Evolutionary conservation across 2,113 vertebrate species (phyloP).

Genomic region (Canis aureus): DNA sequence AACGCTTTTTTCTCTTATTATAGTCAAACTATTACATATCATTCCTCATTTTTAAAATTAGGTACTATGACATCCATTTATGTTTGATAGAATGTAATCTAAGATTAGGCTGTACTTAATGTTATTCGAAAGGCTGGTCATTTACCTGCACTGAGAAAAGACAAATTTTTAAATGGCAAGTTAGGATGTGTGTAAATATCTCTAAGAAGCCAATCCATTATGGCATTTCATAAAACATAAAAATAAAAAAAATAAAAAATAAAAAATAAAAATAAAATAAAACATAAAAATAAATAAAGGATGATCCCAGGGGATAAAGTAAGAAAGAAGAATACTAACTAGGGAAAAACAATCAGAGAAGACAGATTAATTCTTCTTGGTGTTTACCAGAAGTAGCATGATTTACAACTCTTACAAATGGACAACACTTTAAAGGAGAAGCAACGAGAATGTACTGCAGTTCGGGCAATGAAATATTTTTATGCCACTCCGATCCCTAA

Average conservation of each 20-base stretch:
- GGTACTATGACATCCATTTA: slow-evolving; percentile 71
- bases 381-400: background rate
- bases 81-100: slow-evolving; percentile 60
- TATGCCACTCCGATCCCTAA: background rate
- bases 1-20: slow-evolving; percentile 28
- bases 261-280: too few species aligned
- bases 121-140: slow-evolving; percentile 62
- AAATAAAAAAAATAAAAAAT: slow-evolving; percentile 51
- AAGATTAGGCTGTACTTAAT: slow-evolving; percentile 63
- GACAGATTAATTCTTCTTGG: background rate
- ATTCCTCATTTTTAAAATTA: slow-evolving; percentile 24
- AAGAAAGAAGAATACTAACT: slow-evolving; percentile 26
- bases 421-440: background rate
- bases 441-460: background rate
- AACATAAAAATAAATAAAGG: slow-evolving; percentile 25
- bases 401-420: background rate
- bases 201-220: slow-evolving; percentile 34
- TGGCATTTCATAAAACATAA: background rate
- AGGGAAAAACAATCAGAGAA: background rate
- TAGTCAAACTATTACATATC: slow-evolving; percentile 68
- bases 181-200: slow-evolving; percentile 39
- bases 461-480: background rate
- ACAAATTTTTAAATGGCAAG: background rate
- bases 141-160: slow-evolving; percentile 55
- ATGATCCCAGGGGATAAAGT: background rate